Evolutionary conservation across 2,113 vertebrate genomes (phyloP).

Genomic region (Grallaria varia): DNA sequence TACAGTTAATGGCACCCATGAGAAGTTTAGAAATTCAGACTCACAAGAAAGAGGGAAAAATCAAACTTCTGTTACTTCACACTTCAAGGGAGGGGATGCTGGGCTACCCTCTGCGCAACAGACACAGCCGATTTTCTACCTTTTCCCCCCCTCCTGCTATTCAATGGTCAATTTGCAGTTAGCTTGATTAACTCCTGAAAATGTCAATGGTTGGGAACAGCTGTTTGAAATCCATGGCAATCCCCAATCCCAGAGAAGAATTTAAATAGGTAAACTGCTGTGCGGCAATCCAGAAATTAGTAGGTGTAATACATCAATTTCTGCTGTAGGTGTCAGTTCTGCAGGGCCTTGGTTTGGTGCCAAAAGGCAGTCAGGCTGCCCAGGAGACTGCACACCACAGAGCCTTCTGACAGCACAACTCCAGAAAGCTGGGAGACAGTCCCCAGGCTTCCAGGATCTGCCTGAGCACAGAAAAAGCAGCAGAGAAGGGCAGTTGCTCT

Average conservation of each 20-base stretch:
- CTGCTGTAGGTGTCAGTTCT: not conserved
- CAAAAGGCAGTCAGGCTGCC: not conserved
- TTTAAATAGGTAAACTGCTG: constrained; percentile 13
- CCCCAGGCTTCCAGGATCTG: not conserved
- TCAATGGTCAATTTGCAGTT: not conserved
- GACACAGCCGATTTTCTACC: not conserved
- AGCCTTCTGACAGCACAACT: not conserved
- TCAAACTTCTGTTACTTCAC: not conserved
- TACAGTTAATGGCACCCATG: not conserved
- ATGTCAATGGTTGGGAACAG: not conserved
- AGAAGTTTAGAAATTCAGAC: not conserved
- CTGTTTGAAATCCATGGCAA: not conserved
- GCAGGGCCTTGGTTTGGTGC: not conserved
- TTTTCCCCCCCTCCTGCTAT: not conserved
- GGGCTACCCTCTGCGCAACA: not conserved
- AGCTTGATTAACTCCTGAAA: not conserved
- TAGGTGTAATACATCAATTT: not conserved
- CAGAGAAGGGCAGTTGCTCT: not conserved
- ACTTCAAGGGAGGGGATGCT: not conserved
- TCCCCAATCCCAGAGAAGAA: not conserved
- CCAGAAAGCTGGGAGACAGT: not conserved
- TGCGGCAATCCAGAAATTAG: constrained; percentile 15
- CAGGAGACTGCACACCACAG: not conserved
- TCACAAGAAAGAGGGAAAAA: not conserved
- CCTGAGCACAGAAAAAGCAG: not conserved